Evolutionary conservation across 2,888 invertebrate genomes (phyloP).

Genomic region (Salticus scenicus): DNA sequence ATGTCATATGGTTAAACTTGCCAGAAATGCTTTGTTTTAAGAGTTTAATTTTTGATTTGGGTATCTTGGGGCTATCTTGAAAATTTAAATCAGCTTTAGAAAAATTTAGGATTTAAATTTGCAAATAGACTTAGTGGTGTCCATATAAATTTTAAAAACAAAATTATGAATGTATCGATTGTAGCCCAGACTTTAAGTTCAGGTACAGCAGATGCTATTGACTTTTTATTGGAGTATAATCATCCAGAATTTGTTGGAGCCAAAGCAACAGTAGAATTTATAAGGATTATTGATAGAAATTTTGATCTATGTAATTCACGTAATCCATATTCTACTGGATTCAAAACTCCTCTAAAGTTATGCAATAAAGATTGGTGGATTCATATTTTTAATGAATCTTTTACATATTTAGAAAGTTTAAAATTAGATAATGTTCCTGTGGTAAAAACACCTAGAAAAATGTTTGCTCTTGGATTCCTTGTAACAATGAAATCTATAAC

Average conservation of each 20-base stretch:
- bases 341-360: background rate
- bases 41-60: background rate
- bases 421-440: background rate
- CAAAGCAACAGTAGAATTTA: background rate
- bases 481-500: conserved; percentile 8
- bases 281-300: background rate
- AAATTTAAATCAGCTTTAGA: background rate
- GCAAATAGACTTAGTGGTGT: conserved; percentile 7
- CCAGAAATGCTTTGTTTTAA: background rate
- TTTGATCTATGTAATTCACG: background rate
- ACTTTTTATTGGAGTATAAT: background rate
- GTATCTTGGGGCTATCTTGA: too few relatives aligned
- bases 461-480: background rate
- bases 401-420: background rate
- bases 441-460: background rate
- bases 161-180: conserved; percentile 7
- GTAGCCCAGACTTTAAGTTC: conserved; percentile 9
- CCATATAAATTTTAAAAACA: background rate
- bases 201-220: background rate
- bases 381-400: background rate
- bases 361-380: background rate
- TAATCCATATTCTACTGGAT: background rate
- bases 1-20: background rate
- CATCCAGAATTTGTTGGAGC: background rate
- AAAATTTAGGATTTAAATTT: conserved; percentile 19